Percentiles rank a stretch among this genome's conserved stretches.
Conservation (phyloP, 2,888 invertebrate species). For the Ophioninae sp. region DNA sequence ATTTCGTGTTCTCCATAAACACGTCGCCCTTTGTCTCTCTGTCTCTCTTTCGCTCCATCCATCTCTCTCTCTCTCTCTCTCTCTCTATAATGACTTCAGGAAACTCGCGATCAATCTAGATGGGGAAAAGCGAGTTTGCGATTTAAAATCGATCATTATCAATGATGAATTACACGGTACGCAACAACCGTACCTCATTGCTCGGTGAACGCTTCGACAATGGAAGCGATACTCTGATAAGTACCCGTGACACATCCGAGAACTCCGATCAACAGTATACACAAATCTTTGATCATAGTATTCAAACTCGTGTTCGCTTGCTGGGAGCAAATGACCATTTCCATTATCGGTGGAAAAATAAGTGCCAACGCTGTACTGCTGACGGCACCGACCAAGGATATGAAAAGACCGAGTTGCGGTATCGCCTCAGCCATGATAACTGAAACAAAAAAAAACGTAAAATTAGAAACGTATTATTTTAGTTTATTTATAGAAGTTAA, state of each 20-base stretch:
- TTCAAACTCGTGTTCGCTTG: slow-evolving; percentile 82
- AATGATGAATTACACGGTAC: neutral
- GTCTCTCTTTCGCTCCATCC: slow-evolving; percentile 7
- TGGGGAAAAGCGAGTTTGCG: neutral
- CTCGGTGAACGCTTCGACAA: slow-evolving; percentile 82
- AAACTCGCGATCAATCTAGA: slow-evolving; percentile 12
- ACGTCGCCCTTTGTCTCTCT: neutral
- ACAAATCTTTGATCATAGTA: slow-evolving; percentile 83
- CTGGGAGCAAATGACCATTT: slow-evolving; percentile 87
- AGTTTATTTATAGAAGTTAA: neutral
- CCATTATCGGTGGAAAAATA: slow-evolving; percentile 93
- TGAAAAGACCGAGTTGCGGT: slow-evolving; percentile 92
- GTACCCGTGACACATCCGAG: slow-evolving; percentile 89
- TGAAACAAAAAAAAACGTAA: slow-evolving; percentile 77
- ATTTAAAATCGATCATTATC: neutral
- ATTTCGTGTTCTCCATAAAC: slow-evolving; percentile 37
- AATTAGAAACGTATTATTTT: neutral
- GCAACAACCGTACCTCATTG: slow-evolving; percentile 38
- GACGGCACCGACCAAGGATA: slow-evolving; percentile 95
- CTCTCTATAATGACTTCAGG: slow-evolving; percentile 39
- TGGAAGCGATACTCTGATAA: slow-evolving; percentile 87
- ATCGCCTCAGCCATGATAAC: slow-evolving; percentile 93
- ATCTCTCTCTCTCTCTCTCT: no score
- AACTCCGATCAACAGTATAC: slow-evolving; percentile 87
- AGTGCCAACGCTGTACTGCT: slow-evolving; percentile 94